Evolutionary conservation across 2,113 vertebrate species (phyloP).

Genomic region (Isichthys henryi): DNA sequence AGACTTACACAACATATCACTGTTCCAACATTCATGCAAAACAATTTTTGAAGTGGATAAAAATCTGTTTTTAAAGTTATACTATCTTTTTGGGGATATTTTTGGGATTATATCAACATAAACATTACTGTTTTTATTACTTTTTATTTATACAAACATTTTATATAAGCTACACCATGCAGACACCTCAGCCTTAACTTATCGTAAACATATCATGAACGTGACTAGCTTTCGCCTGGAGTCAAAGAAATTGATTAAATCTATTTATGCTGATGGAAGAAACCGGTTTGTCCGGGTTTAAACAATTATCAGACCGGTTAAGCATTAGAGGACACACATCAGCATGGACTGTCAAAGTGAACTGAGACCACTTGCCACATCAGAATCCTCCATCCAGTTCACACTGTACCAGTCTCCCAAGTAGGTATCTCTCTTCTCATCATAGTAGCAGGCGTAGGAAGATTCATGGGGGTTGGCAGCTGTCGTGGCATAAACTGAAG

Average conservation of each 20-base stretch:
- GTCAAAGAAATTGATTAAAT: background rate
- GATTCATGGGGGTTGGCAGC: conserved; percentile 81
- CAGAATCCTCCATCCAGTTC: conserved; percentile 98
- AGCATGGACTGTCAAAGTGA: background rate
- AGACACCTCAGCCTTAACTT: background rate
- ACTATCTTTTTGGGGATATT: background rate
- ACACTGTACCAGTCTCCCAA: conserved; percentile 97
- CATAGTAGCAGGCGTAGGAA: conserved; percentile 92
- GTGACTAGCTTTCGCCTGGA: background rate
- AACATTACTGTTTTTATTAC: background rate
- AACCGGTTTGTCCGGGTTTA: background rate
- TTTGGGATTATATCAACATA: background rate
- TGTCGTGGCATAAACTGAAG: conserved; percentile 85
- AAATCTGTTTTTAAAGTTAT: background rate
- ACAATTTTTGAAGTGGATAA: background rate
- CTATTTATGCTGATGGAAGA: background rate
- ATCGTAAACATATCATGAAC: background rate
- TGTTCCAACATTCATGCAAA: background rate
- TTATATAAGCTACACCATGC: background rate
- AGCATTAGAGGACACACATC: background rate
- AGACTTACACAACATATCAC: background rate
- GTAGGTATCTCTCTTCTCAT: conserved; percentile 77
- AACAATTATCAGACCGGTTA: background rate
- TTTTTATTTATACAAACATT: background rate
- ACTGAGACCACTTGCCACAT: conserved; percentile 59